phyloP scores from a whole-genome alignment of 1,140 invertebrate genomes.

The Wiebesia pumilae region DNA sequence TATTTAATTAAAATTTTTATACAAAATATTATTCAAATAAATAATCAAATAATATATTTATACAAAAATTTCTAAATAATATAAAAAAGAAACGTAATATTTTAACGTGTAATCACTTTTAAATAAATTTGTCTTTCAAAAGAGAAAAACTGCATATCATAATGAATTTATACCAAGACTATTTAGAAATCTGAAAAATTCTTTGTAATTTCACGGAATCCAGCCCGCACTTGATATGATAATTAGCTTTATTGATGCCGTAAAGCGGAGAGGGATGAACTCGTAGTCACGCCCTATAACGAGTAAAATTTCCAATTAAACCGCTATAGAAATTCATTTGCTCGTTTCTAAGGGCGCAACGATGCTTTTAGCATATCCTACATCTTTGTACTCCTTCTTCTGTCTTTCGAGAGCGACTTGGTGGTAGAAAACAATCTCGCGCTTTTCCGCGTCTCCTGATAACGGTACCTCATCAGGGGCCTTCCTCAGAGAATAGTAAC shows the following conservation, averaged over 20 bases:
- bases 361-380: conserved; percentile 21
- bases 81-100: too few species aligned
- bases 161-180: too few species aligned
- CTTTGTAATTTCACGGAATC: neutral
- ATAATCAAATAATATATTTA: too few species aligned
- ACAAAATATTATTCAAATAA: too few species aligned
- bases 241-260: conserved; percentile 64
- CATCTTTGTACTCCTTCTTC: neutral
- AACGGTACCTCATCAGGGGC: neutral
- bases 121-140: too few species aligned
- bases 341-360: conserved; percentile 51
- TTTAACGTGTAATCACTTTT: too few species aligned
- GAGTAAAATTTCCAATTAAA: conserved; percentile 60
- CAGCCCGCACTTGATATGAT: conserved; percentile 55
- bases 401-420: neutral
- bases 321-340: conserved; percentile 54
- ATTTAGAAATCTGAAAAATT: too few species aligned
- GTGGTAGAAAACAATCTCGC: conserved; percentile 22
- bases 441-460: neutral
- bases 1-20: too few species aligned
- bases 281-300: conserved; percentile 35
- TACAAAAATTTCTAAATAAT: too few species aligned
- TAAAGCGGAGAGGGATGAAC: conserved; percentile 40
- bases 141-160: too few species aligned
- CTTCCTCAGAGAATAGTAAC: neutral